Base-by-base conservation (phyloP, 1,140 invertebrate genomes). In the Oppia nitens region DNA sequence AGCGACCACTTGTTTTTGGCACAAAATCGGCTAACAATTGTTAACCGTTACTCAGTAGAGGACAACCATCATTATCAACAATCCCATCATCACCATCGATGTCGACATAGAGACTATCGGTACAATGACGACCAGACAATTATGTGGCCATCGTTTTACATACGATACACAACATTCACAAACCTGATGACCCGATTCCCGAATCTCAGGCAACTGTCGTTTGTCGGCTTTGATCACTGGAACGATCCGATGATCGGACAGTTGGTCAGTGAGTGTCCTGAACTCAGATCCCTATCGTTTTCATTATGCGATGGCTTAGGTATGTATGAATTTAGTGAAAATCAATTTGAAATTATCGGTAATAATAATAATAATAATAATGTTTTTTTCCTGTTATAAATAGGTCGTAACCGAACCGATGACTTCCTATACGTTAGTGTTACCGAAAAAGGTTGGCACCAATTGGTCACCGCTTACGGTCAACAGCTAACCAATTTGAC, bases 181-280 rank as follows among this genome's bases (percentile, higher is more conserved):
- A 14, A 49, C 24, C 47, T 57, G 23, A n/a, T 57, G 47, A 52
- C 9, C 12, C 45, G 47, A 14, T 57, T 57, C 50, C 47, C 56
- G 11, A 57, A 57, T 23, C 2, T 57, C 1, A 40, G 28, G 17
- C 24, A 45, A 21, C 47, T 57, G 2, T 2, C 25, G 2, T 57
- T 57, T 40, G 47, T 48, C 12, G 51, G 47, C 11, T 48, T 57
- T 21, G 47, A 57, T n/a, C 47, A 57, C 25, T 57, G 56, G 56
- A 57, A 57, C 47, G 56, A 57, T 52, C 56, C 47, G 23, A 11
- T 57, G 9, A 28, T 57, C 23, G 17, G 27, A 17, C 25, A 57
- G 26, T 11, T 57, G 20, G 12, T 17, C 17, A 29, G 12, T 21
- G 4, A 11, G 21, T 57, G 45, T 26, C 56, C 56, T 20, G n/a